Evolutionary conservation across 1,140 invertebrate species (phyloP), one percentile per base, ranked within the genome.

Genomic region (Probaryconus sp.): DNA sequence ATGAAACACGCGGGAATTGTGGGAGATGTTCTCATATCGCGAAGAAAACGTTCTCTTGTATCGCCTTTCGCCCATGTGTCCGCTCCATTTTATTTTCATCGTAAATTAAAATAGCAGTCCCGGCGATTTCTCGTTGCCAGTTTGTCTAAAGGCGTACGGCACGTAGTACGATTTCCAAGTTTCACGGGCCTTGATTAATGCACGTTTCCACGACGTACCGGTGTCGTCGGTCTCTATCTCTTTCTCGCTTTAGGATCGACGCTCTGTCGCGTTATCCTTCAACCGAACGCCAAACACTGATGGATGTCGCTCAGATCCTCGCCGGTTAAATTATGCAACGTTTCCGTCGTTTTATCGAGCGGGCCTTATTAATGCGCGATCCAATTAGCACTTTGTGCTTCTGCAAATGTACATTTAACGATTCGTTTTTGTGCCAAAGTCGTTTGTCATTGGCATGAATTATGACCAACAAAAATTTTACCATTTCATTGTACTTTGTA

Each of bases 141-240:
- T 71, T 71, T 42, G 67, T 71, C 67, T 38, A 50, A 58, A 61
- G 45, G 10, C 60, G 37, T 40, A 48, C 48, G 35, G 20, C 26
- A 30, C 48, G 30, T 35, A 17, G 42, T 11, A 13, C 43, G 60
- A 53, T 61, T 60, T 51, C 60, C 53, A 56, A 51, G 68, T 71
- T 71, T 71, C 55, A 42, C 61, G 37, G 47, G 20, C 13, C 60
- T 65, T 73, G 61, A 73, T 73, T 73, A 73, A 73, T 73, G 69
- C 53, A 13, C 7, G 53, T 65, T 65, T 60, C 56, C 53, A 20
- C 21, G 53, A 45, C 38, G 53, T 53, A 48, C 30, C 21, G 3
- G 47, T 51, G 55, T 60, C 60, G 14, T 9, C n/a, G 28, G 43
- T 33, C 20, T 65, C 60, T 42, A 50, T 55, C 56, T 60, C 58